phyloP scores from a whole-genome alignment of 2,888 invertebrate species.

The Macrosoma leucophasiata region DNA sequence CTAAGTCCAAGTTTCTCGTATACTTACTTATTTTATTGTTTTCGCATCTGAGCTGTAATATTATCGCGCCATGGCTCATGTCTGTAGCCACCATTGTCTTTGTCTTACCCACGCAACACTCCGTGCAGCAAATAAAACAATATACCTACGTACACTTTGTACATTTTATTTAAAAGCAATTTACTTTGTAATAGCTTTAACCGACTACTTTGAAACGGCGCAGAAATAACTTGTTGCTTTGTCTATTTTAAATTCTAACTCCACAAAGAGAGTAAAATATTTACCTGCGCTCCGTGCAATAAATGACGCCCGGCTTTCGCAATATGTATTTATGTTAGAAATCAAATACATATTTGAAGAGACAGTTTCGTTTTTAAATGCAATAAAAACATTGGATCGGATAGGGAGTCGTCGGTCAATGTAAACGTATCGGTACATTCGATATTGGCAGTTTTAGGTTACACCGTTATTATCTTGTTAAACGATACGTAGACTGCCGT shows the following conservation, averaged over 20 bases:
- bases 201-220: conserved; percentile 5
- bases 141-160: too few species aligned
- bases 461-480: conserved; percentile 33
- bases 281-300: conserved; percentile 10
- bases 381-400: conserved; percentile 2
- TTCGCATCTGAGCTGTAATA: too few species aligned
- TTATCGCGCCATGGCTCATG: too few species aligned
- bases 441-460: conserved; percentile 22
- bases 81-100: too few species aligned
- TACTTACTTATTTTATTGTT: too few species aligned
- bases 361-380: too few species aligned
- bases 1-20: too few species aligned
- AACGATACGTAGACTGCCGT: conserved; percentile 22
- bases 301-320: conserved; percentile 6
- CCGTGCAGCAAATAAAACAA: too few species aligned
- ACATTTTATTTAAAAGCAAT: too few species aligned
- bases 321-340: too few species aligned
- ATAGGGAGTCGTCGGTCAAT: conserved; percentile 20
- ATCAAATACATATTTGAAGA: too few species aligned
- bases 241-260: conserved; percentile 14
- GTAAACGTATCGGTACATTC: conserved; percentile 10
- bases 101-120: too few species aligned
- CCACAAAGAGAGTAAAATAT: conserved; percentile 13
- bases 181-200: not conserved
- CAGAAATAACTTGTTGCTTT: conserved; percentile 14